Percentiles rank a stretch among this genome's conserved stretches.
Conservation (phyloP, 2,888 invertebrate genomes). For the Bembecia ichneumoniformis region DNA sequence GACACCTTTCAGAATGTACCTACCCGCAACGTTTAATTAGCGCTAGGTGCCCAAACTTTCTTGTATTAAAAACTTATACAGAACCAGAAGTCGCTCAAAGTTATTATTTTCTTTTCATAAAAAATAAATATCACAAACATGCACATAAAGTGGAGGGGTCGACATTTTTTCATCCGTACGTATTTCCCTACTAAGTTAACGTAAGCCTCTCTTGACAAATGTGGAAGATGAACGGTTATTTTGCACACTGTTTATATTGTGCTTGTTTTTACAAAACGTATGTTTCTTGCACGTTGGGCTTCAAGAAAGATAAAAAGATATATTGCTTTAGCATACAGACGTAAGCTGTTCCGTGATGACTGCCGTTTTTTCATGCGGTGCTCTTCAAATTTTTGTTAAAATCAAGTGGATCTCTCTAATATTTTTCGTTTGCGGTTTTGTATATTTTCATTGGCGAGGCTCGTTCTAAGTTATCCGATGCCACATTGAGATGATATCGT, state of each 20-base stretch:
- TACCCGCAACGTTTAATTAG: not conserved
- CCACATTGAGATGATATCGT: too few relatives aligned
- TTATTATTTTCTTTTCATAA: not conserved
- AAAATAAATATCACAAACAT: conserved; percentile 37
- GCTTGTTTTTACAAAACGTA: conserved; percentile 37
- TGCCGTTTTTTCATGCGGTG: conserved; percentile 23
- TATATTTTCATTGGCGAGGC: too few relatives aligned
- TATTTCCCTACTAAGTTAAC: conserved; percentile 57
- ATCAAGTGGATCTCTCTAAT: too few relatives aligned
- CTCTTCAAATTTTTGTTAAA: not conserved
- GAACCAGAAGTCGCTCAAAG: too few relatives aligned
- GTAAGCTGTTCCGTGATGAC: conserved; percentile 30
- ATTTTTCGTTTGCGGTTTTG: too few relatives aligned
- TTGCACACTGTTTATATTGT: conserved; percentile 56
- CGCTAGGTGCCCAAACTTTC: not conserved
- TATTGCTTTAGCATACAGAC: conserved; percentile 25
- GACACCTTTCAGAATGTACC: too few relatives aligned
- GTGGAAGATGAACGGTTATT: conserved; percentile 68
- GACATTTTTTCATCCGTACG: conserved; percentile 43
- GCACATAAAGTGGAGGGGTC: conserved; percentile 29
- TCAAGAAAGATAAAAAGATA: conserved; percentile 36
- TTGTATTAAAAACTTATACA: not conserved
- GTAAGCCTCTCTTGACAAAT: conserved; percentile 68
- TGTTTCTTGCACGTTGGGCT: conserved; percentile 30
- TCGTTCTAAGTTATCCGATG: too few relatives aligned